Conservation (phyloP, 1,140 invertebrate species). For the Mya arenaria region DNA sequence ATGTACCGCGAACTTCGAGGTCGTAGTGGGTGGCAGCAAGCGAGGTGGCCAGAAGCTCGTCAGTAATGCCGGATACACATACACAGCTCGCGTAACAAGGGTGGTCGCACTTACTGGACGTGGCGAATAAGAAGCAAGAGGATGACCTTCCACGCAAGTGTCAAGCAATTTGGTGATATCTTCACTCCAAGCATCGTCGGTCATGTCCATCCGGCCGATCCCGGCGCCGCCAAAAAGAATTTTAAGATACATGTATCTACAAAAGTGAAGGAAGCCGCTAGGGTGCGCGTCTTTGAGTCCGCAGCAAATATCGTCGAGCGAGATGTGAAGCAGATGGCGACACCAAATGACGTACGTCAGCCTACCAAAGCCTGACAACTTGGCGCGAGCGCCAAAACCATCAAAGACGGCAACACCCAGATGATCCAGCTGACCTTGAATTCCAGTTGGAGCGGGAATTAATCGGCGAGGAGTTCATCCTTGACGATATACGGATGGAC, state of each 20-base stretch:
- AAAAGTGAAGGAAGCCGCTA: not conserved
- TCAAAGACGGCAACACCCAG: not conserved
- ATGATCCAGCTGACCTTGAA: not conserved
- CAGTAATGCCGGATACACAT: slow-evolving; percentile 22
- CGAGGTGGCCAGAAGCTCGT: slow-evolving; percentile 1
- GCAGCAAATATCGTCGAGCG: not conserved
- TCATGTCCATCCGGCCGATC: slow-evolving; percentile 7
- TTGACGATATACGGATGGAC: slow-evolving; percentile 4
- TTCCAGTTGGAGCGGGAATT: slow-evolving; percentile 5
- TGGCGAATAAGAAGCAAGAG: no score
- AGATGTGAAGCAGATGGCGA: slow-evolving; percentile 4
- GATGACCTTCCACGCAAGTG: not conserved
- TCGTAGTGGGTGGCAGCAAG: not conserved
- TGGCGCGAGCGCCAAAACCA: slow-evolving; percentile 1
- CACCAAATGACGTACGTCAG: not conserved
- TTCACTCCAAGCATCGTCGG: slow-evolving; percentile 1
- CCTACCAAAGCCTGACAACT: not conserved
- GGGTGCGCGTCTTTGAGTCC: not conserved
- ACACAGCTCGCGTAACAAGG: no score
- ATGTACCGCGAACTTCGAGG: not conserved
- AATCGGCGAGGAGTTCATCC: slow-evolving; percentile 11
- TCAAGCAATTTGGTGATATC: slow-evolving; percentile 13
- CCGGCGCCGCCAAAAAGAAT: not conserved
- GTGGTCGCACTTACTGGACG: no score
- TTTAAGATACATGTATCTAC: no score